phyloP scores from a whole-genome alignment of 64 coral and sea anemone genomes.

The Acropora tenuis region DNA sequence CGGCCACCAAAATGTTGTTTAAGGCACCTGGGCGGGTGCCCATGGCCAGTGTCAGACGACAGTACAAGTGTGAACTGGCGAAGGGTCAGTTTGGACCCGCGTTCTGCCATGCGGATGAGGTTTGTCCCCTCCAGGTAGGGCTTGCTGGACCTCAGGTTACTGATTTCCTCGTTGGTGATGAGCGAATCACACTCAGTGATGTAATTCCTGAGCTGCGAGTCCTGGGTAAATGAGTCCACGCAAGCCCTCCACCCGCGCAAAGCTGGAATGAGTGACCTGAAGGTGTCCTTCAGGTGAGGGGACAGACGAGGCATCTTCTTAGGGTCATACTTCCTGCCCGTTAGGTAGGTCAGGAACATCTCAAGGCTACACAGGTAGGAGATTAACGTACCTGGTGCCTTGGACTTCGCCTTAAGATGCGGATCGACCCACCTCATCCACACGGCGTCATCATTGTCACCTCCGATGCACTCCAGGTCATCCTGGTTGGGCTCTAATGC shows the following conservation, averaged over 20 bases:
- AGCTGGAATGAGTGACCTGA: not conserved
- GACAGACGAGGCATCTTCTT: not conserved
- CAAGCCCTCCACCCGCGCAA: not conserved
- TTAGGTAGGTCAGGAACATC: not conserved
- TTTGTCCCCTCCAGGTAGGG: not conserved
- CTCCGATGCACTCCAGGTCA: not conserved
- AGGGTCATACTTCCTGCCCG: not conserved
- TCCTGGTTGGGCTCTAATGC: not conserved
- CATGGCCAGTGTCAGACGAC: not conserved
- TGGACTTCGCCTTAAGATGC: not conserved
- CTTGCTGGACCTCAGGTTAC: not conserved
- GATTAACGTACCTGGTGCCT: not conserved
- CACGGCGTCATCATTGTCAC: not conserved
- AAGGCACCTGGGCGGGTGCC: slow-evolving; percentile 6
- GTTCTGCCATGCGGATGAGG: not conserved
- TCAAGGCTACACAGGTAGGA: slow-evolving; percentile 26
- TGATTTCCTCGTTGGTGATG: not conserved
- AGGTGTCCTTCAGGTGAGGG: not conserved
- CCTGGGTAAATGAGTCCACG: not conserved
- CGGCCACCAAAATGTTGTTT: not conserved
- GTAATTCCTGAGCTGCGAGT: not conserved
- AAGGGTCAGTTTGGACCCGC: not conserved
- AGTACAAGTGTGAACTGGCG: not conserved
- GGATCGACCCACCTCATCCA: not conserved
- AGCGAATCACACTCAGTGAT: not conserved